phyloP scores from a whole-genome alignment of 2,113 vertebrate genomes.

The Balaeniceps rex region DNA sequence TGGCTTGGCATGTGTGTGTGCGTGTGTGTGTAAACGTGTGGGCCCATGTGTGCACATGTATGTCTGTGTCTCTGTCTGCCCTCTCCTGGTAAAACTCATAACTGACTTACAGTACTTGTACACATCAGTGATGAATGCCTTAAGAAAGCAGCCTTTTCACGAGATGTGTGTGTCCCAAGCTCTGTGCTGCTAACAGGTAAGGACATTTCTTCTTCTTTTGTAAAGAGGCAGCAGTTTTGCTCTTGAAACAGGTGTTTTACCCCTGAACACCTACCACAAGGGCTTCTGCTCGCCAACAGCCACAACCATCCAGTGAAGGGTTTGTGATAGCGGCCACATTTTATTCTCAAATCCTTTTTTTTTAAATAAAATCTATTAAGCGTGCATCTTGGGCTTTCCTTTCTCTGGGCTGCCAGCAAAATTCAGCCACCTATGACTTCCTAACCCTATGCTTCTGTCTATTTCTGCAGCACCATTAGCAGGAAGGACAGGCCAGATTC shows the following conservation, averaged over 20 bases:
- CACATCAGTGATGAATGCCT: neutral
- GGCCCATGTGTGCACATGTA: fast-evolving
- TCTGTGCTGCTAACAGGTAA: constrained; percentile 6
- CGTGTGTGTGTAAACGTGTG: fast-evolving
- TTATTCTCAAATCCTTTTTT: neutral
- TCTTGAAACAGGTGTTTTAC: neutral
- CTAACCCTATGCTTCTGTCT: neutral
- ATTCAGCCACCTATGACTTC: neutral
- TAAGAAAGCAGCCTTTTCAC: neutral
- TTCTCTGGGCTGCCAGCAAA: neutral
- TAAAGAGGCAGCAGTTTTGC: neutral
- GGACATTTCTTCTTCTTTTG: neutral
- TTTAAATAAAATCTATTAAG: neutral
- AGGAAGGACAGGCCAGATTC: constrained; percentile 26
- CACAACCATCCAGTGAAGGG: neutral
- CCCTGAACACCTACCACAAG: neutral
- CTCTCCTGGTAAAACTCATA: neutral
- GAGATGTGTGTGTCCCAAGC: neutral
- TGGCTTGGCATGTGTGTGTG: neutral
- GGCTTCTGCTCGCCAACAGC: neutral
- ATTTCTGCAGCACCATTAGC: constrained; percentile 32
- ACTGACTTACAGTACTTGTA: neutral
- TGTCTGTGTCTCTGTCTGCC: neutral
- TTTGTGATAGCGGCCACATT: neutral
- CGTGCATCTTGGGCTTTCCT: neutral